Percentiles rank a stretch among this genome's conserved stretches.
Evolutionary conservation across 2,113 vertebrate genomes (phyloP).

Genomic region (Leptosomus discolor): DNA sequence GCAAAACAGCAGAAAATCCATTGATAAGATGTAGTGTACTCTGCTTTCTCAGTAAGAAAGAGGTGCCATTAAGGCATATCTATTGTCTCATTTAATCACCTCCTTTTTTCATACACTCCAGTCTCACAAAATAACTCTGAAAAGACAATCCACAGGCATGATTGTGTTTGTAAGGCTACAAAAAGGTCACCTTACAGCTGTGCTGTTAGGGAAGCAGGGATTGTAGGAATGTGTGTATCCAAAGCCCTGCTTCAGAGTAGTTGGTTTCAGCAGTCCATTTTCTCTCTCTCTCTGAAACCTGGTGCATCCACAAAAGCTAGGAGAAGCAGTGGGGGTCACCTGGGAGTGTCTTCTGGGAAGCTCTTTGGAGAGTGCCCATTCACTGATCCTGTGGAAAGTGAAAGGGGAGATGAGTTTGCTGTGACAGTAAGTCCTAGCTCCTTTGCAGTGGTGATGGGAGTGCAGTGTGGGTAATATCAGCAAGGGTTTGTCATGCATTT

Average conservation of each 20-base stretch:
- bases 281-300: background rate
- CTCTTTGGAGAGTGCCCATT: background rate
- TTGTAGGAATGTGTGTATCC: background rate
- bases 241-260: background rate
- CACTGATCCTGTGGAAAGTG: background rate
- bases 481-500: background rate
- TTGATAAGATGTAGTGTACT: slow-evolving; percentile 11
- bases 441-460: background rate
- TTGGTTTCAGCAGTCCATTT: background rate
- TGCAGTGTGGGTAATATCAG: background rate
- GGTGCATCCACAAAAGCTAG: background rate
- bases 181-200: slow-evolving; percentile 49
- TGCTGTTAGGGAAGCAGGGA: background rate
- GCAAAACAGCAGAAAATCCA: slow-evolving; percentile 32
- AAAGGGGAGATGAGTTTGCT: background rate
- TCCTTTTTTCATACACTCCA: background rate
- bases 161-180: slow-evolving; percentile 35
- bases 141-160: slow-evolving; percentile 37
- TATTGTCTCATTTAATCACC: slow-evolving; percentile 56
- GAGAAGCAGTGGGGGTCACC: background rate
- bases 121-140: slow-evolving; percentile 35
- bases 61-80: slow-evolving; percentile 9
- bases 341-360: background rate
- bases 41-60: background rate
- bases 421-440: background rate